A percentile compares a stretch with the other conserved stretches of the same genome.
These are phyloP conservation scores for Calyptomena viridis DNA, from an alignment of 2,113 vertebrate species.

Conservation along the genomic window DNA sequence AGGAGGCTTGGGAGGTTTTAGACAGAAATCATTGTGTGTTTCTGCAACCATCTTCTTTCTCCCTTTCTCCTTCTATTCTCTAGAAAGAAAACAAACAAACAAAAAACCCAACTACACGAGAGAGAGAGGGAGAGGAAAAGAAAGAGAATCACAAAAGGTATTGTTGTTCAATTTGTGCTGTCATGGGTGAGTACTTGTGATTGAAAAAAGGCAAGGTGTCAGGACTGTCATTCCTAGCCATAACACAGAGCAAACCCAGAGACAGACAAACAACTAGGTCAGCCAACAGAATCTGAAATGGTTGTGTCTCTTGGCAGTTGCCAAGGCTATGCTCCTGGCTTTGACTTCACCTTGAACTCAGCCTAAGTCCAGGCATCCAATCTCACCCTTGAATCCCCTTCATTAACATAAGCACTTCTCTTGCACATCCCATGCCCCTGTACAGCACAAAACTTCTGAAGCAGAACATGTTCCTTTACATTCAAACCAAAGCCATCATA, in stretches of 20 bases:
- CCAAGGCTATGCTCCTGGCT: neutral
- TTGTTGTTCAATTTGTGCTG: neutral
- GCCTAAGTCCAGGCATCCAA: no score
- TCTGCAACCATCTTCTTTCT: neutral
- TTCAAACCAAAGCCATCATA: neutral
- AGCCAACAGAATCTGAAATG: neutral
- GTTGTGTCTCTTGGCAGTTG: neutral
- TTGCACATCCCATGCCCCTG: accelerated
- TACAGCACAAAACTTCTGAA: neutral
- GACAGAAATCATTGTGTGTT: accelerated
- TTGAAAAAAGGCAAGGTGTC: neutral
- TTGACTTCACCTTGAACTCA: neutral
- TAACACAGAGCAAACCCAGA: neutral
- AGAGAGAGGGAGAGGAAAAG: accelerated
- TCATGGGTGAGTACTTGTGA: neutral
- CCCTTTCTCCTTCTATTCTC: neutral
- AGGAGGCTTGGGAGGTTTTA: accelerated
- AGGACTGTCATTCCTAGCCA: neutral
- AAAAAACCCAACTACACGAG: no score
- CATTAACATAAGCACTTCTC: neutral
- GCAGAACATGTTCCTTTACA: neutral
- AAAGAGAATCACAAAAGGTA: neutral
- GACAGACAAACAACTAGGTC: neutral
- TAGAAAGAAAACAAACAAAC: no score
- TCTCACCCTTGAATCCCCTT: neutral